Conservation (phyloP, 1,140 invertebrate genomes). For the Bombus polaris region DNA sequence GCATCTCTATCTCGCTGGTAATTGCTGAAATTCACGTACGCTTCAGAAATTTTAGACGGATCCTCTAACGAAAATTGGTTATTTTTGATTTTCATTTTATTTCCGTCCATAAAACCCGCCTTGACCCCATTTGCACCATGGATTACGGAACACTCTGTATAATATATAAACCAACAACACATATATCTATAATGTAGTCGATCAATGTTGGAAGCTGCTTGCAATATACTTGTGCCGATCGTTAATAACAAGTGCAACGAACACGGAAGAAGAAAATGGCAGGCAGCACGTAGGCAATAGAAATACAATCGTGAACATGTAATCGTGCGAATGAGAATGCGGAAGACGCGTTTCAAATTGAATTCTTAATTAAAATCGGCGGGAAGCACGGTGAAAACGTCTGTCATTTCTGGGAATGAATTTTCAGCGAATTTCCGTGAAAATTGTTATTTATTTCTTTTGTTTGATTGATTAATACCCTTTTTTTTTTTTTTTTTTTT, state of each 20-base stretch:
- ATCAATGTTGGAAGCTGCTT: neutral
- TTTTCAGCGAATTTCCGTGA: neutral
- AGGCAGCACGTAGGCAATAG: neutral
- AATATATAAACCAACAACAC: too few species aligned
- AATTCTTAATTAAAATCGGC: slow-evolving; percentile 9
- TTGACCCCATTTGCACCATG: too few species aligned
- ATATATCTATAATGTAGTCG: neutral
- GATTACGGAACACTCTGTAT: too few species aligned
- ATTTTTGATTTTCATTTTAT: too few species aligned
- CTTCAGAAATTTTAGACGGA: too few species aligned
- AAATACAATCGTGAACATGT: neutral
- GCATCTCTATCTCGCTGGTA: too few species aligned
- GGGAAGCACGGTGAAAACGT: neutral
- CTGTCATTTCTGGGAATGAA: neutral
- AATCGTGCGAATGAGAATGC: neutral
- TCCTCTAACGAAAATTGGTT: too few species aligned
- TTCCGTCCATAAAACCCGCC: too few species aligned
- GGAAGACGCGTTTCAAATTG: slow-evolving; percentile 6
- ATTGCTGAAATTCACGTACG: too few species aligned
- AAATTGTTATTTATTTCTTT: slow-evolving; percentile 1
- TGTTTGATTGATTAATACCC: neutral
- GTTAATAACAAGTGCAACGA: neutral
- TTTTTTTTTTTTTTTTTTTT: neutral
- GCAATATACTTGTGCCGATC: too few species aligned
- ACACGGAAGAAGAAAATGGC: neutral